Evolutionary conservation across 2,113 vertebrate species (phyloP).

Genomic region (Nesospiza acunhae): DNA sequence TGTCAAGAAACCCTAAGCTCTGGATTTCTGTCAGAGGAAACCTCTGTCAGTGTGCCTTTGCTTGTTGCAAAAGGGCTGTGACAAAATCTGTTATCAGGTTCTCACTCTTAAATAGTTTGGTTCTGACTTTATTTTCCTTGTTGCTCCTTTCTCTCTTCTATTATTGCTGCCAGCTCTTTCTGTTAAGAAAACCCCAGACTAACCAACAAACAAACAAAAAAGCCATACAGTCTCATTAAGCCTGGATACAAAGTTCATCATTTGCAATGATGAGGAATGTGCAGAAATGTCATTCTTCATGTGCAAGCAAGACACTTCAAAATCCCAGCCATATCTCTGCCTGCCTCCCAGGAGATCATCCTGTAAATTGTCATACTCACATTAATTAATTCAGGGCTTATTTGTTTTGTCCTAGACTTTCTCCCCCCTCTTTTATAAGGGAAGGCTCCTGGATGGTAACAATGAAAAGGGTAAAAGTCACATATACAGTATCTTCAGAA

Average conservation of each 20-base stretch:
- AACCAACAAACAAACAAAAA: background rate
- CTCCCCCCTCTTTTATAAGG: background rate
- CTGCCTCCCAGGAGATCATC: background rate
- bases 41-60: background rate
- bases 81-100: background rate
- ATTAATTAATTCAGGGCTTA: constrained; percentile 19
- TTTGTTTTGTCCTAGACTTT: background rate
- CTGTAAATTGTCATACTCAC: background rate
- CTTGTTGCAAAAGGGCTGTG: background rate
- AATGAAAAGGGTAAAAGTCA: constrained; percentile 55
- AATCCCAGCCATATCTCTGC: background rate
- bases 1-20: background rate
- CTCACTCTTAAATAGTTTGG: background rate
- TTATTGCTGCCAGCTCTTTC: background rate
- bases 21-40: background rate
- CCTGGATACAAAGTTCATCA: background rate
- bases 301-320: background rate
- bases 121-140: background rate
- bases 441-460: background rate
- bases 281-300: constrained; percentile 4
- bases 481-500: constrained; percentile 10
- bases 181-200: background rate
- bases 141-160: background rate
- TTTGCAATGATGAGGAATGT: background rate
- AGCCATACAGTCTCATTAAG: background rate